Conservation (phyloP, 92 coral and sea anemone species). For the Paragorgia papillata region DNA sequence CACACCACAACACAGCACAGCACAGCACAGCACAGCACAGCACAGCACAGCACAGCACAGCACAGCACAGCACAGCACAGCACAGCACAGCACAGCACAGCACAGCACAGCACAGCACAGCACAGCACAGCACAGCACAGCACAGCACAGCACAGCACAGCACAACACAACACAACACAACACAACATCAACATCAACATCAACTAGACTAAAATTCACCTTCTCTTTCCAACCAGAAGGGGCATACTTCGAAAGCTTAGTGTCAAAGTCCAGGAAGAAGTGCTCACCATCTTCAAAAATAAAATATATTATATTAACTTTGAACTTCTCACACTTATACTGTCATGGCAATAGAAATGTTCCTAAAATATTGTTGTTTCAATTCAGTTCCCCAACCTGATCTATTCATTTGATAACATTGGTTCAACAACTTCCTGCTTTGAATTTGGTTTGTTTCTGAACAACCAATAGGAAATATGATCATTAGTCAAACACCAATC, state of each 20-base stretch:
- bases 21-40: no score
- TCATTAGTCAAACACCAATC: no score
- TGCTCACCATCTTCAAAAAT: slow-evolving; percentile 82
- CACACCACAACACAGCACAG: no score
- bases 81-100: neutral
- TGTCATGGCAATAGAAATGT: no score
- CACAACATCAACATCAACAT: neutral
- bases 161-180: neutral
- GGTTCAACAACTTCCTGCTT: no score
- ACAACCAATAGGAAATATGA: no score
- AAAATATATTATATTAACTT: neutral
- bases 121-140: neutral
- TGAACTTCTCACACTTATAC: neutral
- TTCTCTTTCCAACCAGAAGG: slow-evolving; percentile 98
- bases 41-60: no score
- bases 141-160: neutral
- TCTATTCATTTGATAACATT: no score
- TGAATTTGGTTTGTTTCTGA: no score
- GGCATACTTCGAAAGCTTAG: slow-evolving; percentile 89
- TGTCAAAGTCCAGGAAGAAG: slow-evolving; percentile 85
- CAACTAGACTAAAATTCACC: slow-evolving; percentile 27
- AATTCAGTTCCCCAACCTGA: no score
- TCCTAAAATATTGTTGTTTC: no score
- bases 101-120: neutral
- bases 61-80: neutral